A percentile compares a stretch with the other conserved stretches of the same genome.
These are phyloP conservation scores for Buceros bicornis DNA, from an alignment of 2,797 vertebrate genomes.

Conservation along the genomic window DNA sequence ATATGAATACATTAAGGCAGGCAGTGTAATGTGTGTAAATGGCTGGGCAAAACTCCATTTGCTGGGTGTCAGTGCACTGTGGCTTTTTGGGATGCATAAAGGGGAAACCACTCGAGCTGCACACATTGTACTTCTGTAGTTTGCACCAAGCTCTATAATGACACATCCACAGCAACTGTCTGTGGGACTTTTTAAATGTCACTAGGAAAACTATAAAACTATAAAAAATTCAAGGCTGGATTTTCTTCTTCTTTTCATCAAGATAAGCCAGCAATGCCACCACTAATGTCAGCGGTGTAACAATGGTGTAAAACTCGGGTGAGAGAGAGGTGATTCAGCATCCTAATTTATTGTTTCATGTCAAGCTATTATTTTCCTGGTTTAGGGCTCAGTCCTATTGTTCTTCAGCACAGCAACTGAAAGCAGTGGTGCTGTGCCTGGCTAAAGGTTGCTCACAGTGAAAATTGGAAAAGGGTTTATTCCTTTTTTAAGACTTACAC, in stretches of 20 bases:
- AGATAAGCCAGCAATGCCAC: not conserved
- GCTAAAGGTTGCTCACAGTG: not conserved
- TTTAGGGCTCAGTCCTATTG: not conserved
- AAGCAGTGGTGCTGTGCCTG: not conserved
- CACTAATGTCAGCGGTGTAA: not conserved
- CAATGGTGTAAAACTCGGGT: not conserved
- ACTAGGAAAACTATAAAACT: not conserved
- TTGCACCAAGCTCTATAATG: not conserved
- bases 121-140: not conserved
- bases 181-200: not conserved
- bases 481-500: not conserved
- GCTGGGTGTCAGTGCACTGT: not conserved
- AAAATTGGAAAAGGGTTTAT: not conserved
- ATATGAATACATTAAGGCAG: conserved; percentile 1
- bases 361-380: not conserved
- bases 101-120: not conserved
- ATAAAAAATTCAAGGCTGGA: not conserved
- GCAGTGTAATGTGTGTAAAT: not conserved
- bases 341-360: not conserved
- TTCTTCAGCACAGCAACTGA: not conserved
- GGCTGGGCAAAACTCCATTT: not conserved
- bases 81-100: not conserved
- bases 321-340: not conserved
- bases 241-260: not conserved
- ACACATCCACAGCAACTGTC: not conserved